Evolutionary conservation across 2,888 invertebrate species (phyloP).

Genomic region (Drosophila yooni): DNA sequence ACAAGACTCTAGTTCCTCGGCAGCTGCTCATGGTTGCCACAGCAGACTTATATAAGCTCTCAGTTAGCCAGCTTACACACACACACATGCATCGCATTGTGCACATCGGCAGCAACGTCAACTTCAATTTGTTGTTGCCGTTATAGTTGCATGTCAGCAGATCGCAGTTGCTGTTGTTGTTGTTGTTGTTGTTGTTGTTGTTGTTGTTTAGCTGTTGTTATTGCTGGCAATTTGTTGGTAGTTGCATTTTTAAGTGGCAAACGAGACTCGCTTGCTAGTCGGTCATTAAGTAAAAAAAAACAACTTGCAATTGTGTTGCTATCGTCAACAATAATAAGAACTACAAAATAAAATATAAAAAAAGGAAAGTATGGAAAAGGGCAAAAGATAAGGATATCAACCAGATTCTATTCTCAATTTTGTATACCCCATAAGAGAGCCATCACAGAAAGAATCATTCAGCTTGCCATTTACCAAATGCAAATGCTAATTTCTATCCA

Average conservation of each 20-base stretch:
- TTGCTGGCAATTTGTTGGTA: slow-evolving; percentile 61
- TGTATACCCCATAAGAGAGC: neutral
- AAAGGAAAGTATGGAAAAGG: neutral
- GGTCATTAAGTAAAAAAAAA: slow-evolving; percentile 52
- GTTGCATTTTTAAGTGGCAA: slow-evolving; percentile 69
- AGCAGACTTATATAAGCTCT: slow-evolving; percentile 49
- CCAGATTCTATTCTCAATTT: neutral
- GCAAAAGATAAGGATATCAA: neutral
- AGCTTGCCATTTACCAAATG: neutral
- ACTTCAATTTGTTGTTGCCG: slow-evolving; percentile 56
- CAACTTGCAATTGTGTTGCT: slow-evolving; percentile 32
- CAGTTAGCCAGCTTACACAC: slow-evolving; percentile 19
- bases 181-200: slow-evolving; percentile 25
- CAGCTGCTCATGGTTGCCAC: slow-evolving; percentile 27
- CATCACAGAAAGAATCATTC: neutral
- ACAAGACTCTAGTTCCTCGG: slow-evolving; percentile 20
- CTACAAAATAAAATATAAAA: neutral
- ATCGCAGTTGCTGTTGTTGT: slow-evolving; percentile 19
- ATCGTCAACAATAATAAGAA: neutral
- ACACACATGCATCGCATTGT: slow-evolving; percentile 65
- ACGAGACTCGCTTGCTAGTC: slow-evolving; percentile 60
- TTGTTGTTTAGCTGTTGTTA: slow-evolving; percentile 35
- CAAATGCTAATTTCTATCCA: neutral
- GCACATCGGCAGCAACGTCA: slow-evolving; percentile 48
- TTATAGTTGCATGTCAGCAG: slow-evolving; percentile 39